Percentiles rank a stretch among this genome's conserved stretches.
Evolutionary conservation across 2,888 invertebrate genomes (phyloP).

Genomic region (Pharmacophagus antenor): DNA sequence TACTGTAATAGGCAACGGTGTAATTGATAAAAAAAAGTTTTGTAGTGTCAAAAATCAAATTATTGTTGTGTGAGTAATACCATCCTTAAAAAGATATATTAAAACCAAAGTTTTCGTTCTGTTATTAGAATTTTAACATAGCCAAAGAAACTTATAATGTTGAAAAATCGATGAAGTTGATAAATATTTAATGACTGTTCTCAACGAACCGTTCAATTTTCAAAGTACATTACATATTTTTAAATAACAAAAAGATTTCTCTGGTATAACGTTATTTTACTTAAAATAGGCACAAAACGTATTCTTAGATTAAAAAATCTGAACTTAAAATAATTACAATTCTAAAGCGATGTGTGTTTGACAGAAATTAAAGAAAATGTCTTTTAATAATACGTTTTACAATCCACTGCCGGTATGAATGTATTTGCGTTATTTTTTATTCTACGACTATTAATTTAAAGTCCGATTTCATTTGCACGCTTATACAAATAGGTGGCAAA

Average conservation of each 20-base stretch:
- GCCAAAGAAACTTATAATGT: too few relatives aligned
- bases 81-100: too few relatives aligned
- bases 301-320: conserved; percentile 33
- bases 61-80: too few relatives aligned
- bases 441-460: conserved; percentile 40
- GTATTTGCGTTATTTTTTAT: conserved; percentile 36
- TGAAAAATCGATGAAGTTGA: too few relatives aligned
- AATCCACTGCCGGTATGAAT: conserved; percentile 35
- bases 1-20: background rate
- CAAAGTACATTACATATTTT: too few relatives aligned
- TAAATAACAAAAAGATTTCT: too few relatives aligned
- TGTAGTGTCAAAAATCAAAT: too few relatives aligned
- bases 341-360: conserved; percentile 43
- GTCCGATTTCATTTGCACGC: conserved; percentile 41
- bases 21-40: too few relatives aligned
- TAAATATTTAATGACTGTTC: too few relatives aligned
- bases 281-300: background rate
- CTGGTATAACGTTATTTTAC: background rate
- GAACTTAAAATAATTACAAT: conserved; percentile 37
- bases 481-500: conserved; percentile 42
- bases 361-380: conserved; percentile 52
- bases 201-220: too few relatives aligned
- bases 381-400: conserved; percentile 50
- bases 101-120: too few relatives aligned
- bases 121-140: too few relatives aligned